Evolutionary conservation across 2,888 invertebrate genomes (phyloP).

Genomic region (Electrophaes corylata): DNA sequence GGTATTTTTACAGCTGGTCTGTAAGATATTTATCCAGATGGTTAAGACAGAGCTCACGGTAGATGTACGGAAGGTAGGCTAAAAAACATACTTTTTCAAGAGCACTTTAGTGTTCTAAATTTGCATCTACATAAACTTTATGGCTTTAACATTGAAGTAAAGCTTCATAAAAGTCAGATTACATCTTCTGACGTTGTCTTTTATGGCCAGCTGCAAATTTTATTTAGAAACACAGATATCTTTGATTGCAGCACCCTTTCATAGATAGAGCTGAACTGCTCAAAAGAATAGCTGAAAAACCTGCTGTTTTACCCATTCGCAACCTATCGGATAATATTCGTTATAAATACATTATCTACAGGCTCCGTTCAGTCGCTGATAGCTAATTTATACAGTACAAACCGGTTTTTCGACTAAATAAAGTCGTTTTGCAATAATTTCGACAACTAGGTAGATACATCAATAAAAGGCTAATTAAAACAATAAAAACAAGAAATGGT

Average conservation of each 20-base stretch:
- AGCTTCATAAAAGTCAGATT: conserved; percentile 51
- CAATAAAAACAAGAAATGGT: conserved; percentile 18
- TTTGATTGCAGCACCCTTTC: neutral
- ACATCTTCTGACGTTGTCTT: no score
- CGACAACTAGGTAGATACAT: conserved; percentile 5
- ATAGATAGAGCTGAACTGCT: no score
- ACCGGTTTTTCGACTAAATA: conserved; percentile 11
- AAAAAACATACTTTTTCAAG: neutral
- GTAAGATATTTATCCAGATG: neutral
- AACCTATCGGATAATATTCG: neutral
- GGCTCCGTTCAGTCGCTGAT: neutral
- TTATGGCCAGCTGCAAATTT: no score
- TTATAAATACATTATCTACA: neutral
- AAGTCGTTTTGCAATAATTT: conserved; percentile 12
- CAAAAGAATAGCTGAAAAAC: no score
- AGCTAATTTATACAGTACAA: conserved; percentile 2
- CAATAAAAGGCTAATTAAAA: conserved; percentile 16
- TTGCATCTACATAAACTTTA: conserved; percentile 43
- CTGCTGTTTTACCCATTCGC: neutral
- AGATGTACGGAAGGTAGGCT: neutral
- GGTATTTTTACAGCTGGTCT: neutral
- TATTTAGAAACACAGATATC: neutral
- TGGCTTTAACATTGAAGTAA: conserved; percentile 53
- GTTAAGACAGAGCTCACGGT: no score
- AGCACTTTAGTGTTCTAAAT: conserved; percentile 43